Percentiles rank a stretch among this genome's conserved stretches.
phyloP scores from a whole-genome alignment of 2,888 invertebrate species.

The Acleris literana region DNA sequence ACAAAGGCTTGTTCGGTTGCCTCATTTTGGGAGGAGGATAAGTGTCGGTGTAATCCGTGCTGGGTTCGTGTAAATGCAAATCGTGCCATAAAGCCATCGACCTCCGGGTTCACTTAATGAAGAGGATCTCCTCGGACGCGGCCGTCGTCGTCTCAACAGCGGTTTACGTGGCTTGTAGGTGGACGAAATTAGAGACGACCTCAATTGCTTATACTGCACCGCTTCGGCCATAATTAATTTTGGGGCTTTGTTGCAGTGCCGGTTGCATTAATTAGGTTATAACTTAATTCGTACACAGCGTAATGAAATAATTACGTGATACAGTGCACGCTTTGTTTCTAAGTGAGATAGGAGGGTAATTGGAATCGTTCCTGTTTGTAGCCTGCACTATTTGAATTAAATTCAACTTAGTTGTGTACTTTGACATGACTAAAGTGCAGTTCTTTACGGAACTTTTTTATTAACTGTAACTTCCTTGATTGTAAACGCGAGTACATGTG shows the following conservation, averaged over 20 bases:
- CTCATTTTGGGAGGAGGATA: slow-evolving; percentile 79
- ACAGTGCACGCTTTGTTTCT: slow-evolving; percentile 16
- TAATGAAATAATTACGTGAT: slow-evolving; percentile 28
- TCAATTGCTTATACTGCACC: slow-evolving; percentile 59
- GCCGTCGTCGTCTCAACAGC: slow-evolving; percentile 75
- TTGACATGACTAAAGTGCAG: slow-evolving; percentile 3
- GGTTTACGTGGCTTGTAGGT: slow-evolving; percentile 66
- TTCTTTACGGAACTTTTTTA: slow-evolving; percentile 20
- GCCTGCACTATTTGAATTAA: no score
- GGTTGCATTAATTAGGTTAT: slow-evolving; percentile 35
- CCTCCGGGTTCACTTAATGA: slow-evolving; percentile 68
- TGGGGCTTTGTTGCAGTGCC: slow-evolving; percentile 35
- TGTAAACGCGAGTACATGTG: slow-evolving; percentile 22
- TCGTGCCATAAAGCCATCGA: slow-evolving; percentile 80
- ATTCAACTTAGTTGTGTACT: no score
- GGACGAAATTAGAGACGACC: slow-evolving; percentile 69
- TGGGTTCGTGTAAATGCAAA: slow-evolving; percentile 83
- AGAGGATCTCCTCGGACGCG: slow-evolving; percentile 73
- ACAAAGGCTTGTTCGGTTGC: slow-evolving; percentile 76
- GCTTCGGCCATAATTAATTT: slow-evolving; percentile 37
- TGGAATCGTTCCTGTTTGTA: slow-evolving; percentile 1
- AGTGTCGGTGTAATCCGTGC: slow-evolving; percentile 81
- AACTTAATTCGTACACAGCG: slow-evolving; percentile 28
- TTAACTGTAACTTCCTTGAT: slow-evolving; percentile 33
- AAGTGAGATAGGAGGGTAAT: slow-evolving; percentile 15